Evolutionary conservation across 2,888 invertebrate genomes (phyloP), one percentile per base, ranked within the genome.

Genomic region (Dioctria rufipes): DNA sequence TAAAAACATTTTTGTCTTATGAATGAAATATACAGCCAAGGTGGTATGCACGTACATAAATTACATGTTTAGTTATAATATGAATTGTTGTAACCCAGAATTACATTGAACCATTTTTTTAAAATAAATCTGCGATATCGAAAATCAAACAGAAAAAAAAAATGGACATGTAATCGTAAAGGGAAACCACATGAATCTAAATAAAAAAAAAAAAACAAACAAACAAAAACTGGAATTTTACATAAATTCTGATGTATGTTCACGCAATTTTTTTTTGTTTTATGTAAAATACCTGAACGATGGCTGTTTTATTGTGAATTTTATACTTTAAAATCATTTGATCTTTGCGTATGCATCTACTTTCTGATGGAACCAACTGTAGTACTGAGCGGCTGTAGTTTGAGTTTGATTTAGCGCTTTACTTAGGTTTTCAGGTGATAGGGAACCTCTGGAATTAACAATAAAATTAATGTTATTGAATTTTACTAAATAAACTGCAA

Each of bases 361-460:
- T 91, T 97, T 94, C 89, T 95, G 91, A 87, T 94, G 92, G 84
- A 95, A 91, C 93, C 94, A 94, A 86, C 93, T 92, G 86, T 93
- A 94, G 85, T 93, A 95, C 83, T 93, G 91, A 6, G 91, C 90
- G 79, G 94, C 93, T 82, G 92, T 93, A 84, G 90, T 89, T 84
- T 92, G 92, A 13, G 95, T 95, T 81, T 92, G 92, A 85, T 94
- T 93, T 11, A 94, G 89, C 82, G 93, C 93, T 88, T 91, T 93
- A 84, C 93, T 93, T 77, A 95, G 90, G 86, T 93, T 94, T 88
- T 95, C 94, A 5, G 95, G 95, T 78, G 95, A 94, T 88, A 95
- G 90, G 81, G 93, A 92, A 3, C 95, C 95, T 65, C 95, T 95
- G 90, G 71, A 91, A 91, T 60, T 2, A 11, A 11, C 1, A 46